Evolutionary conservation across 2,797 vertebrate genomes (phyloP), one percentile per base, ranked within the genome.

Genomic region (Sebastes jordani): DNA sequence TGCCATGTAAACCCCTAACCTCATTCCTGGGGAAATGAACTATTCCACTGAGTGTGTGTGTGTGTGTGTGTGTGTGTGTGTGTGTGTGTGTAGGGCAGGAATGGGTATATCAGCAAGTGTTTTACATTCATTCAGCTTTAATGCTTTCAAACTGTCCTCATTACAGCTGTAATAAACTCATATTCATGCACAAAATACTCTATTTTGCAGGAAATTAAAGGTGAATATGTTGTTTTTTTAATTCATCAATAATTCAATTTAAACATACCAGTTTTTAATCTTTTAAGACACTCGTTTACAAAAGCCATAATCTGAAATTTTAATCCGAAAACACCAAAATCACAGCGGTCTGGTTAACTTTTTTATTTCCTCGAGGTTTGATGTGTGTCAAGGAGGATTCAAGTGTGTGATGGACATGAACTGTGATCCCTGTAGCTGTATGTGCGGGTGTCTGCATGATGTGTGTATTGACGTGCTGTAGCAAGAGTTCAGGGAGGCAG

Each of bases 401-500:
- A 73, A 83, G 86, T 74, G 82, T 83, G 91, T 89, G 92, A 93
- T 88, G 88, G 92, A 90, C 89, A 82, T 92, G 86, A 92, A 92
- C 92, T 89, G 90, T 92, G 90, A 90, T 89, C 91, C 87, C 82
- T 71, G 74, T 76, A 85, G 90, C 89, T 82, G 74, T 85, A 74
- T 90, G 92, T 90, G 91, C 61, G 83, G 81, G 87, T 90, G 93
- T 94, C 80, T 80, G 89, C 92, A 90, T 94, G 94, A 94, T 95
- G 95, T 95, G 95, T 95, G 95, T 93, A 94, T 95, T 95, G 94
- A 95, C 94, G 93, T 95, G 95, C 94, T 90, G 94, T 94, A 95
- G 94, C 95, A 95, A 96, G 94, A 95, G 95, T 95, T 96, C 95
- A 96, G 91, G 94, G 95, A 95, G 92, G 95, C 95, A 95, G 95